Evolutionary conservation across 2,797 vertebrate genomes (phyloP).

Genomic region (Podarcis lilfordi): DNA sequence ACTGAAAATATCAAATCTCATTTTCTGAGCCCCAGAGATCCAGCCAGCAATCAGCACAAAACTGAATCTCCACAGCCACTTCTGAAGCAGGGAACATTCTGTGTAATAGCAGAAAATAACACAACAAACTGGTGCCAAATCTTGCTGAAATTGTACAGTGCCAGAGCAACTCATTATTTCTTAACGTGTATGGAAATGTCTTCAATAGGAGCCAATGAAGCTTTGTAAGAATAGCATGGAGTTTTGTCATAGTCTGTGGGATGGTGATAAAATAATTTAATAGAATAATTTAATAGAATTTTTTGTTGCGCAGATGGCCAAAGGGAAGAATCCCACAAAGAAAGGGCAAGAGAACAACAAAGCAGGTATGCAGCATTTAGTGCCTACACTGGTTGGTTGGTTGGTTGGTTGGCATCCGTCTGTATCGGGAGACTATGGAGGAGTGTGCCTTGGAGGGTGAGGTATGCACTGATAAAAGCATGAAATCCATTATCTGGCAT

Average conservation of each 20-base stretch:
- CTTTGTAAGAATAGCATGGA: slow-evolving; percentile 8
- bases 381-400: fast-evolving
- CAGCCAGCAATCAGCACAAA: background rate
- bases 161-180: slow-evolving; percentile 28
- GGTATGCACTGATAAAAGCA: background rate
- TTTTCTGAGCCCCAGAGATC: slow-evolving; percentile 47
- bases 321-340: background rate
- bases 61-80: slow-evolving; percentile 27
- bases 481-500: background rate
- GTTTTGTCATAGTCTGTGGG: background rate
- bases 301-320: background rate
- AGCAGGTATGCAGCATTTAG: slow-evolving; percentile 36
- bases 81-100: slow-evolving; percentile 47
- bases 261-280: background rate
- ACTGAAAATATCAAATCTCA: slow-evolving; percentile 56
- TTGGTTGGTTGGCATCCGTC: no score
- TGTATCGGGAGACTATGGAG: no score
- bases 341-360: slow-evolving; percentile 18
- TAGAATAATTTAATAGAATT: background rate
- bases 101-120: slow-evolving; percentile 49
- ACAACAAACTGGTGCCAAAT: background rate
- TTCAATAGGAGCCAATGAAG: background rate
- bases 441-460: no score
- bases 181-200: slow-evolving; percentile 33
- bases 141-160: fast-evolving